These are phyloP conservation scores for Muscicapa striata DNA, from an alignment of 2,797 vertebrate genomes.

Conservation along the genomic window DNA sequence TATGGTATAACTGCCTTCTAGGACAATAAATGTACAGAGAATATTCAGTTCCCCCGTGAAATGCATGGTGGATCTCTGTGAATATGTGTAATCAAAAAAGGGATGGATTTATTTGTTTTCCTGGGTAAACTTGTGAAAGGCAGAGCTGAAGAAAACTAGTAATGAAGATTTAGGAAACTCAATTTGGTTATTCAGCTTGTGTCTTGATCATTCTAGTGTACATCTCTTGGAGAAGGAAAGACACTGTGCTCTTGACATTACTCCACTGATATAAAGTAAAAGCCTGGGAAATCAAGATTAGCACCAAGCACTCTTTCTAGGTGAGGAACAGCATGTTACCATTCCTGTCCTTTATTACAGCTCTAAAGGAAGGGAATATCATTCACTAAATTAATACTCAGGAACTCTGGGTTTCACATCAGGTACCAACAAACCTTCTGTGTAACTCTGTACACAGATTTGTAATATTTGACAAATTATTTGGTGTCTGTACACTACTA, in stretches of 20 bases:
- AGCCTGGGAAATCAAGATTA: not conserved
- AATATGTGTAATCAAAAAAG: not conserved
- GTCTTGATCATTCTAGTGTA: not conserved
- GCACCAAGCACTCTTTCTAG: not conserved
- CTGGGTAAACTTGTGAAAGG: not conserved
- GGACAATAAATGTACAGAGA: not conserved
- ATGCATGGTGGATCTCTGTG: not conserved
- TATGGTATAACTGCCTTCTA: not conserved
- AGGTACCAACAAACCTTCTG: not conserved
- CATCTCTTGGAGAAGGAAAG: not conserved
- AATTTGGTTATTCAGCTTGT: not conserved
- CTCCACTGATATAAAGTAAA: not conserved
- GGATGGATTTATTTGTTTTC: not conserved
- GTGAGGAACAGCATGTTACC: not conserved
- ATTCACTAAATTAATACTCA: not conserved
- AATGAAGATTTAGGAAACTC: not conserved
- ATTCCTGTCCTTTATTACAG: not conserved
- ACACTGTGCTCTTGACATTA: not conserved
- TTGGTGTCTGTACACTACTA: not conserved
- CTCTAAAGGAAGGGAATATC: not conserved
- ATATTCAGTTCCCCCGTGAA: not conserved
- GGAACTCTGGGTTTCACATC: not conserved
- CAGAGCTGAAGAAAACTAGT: not conserved
- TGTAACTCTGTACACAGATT: not conserved
- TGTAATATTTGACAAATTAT: not conserved